Conservation (phyloP, 1,140 invertebrate genomes). For the Antheraea mylitta region DNA sequence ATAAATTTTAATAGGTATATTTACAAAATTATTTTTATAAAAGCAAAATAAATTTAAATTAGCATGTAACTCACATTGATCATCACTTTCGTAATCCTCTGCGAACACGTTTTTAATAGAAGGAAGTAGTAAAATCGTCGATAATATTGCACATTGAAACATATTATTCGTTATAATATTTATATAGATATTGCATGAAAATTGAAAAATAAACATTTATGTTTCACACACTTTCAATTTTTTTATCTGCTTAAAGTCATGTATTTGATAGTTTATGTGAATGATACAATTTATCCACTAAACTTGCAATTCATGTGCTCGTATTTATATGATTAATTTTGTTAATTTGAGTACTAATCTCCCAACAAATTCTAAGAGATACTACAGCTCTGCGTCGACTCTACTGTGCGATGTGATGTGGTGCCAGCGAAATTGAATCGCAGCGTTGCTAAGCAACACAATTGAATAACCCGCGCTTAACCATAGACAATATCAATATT, state of each 20-base stretch:
- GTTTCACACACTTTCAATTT: background rate
- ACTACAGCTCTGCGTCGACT: constrained; percentile 15
- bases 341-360: too few species aligned
- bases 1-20: too few species aligned
- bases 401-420: constrained; percentile 34
- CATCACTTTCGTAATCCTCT: constrained; percentile 50
- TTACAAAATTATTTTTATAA: background rate
- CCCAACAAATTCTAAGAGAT: background rate
- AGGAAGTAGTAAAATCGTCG: constrained; percentile 34
- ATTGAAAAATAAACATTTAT: background rate
- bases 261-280: too few species aligned
- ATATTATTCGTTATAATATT: constrained; percentile 17
- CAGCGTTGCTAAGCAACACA: constrained; percentile 64
- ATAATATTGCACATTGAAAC: constrained; percentile 31
- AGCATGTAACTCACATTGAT: constrained; percentile 52
- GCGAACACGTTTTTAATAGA: constrained; percentile 31
- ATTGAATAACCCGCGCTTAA: constrained; percentile 58
- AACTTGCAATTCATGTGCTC: too few species aligned
- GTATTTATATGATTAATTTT: too few species aligned
- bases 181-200: background rate
- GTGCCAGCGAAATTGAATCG: constrained; percentile 42
- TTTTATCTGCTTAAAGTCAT: too few species aligned
- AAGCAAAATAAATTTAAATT: background rate
- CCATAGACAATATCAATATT: constrained; percentile 16
- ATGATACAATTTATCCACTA: too few species aligned